Evolutionary conservation across 1,140 invertebrate genomes (phyloP), one percentile per base, ranked within the genome.

Genomic region (Chionoecetes opilio): DNA sequence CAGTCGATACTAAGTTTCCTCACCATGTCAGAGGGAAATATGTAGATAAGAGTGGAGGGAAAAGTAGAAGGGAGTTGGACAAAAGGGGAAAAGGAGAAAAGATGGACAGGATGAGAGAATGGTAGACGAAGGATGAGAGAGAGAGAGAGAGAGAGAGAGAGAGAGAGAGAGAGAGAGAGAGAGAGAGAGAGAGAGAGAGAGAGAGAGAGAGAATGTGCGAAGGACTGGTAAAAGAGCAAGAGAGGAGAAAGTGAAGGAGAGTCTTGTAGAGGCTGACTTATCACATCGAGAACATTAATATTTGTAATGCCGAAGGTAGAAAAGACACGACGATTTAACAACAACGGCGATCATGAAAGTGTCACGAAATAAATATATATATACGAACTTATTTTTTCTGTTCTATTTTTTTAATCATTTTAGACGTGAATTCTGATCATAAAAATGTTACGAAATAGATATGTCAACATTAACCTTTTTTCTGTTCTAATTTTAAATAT

Each of bases 81-180:
- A 29, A 35, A 35, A 88, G 86, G 29, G 21, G 26, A 6, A 41
- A 37, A 41, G 21, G 29, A 32, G 29, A 26, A 87, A 9, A 41
- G 5, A 88, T 9, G 38, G 3, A 35, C 35, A 46, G 26, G 11
- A 14, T 35, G 86, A 87, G 32, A 6, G 86, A 88, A 3, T 11
- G 34, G 35, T 2, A 38, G 31, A 11, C 14, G 35, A 14, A 46
- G 32, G 38, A 35, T 29, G 86, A 38, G 35, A 88, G 86, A 88
- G 11, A 26, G 6, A 31, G 41, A 37, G 34, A 38, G 32, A 37
- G 34, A 90, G 34, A 31, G 88, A 90, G 38, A 90, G 88, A 90
- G 88, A 90, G 38, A 46, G 88, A 89, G 87, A 89, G 87, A 46
- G 88, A 90, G 88, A 90, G 88, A 90, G 35, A 53, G 38, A 91